Base-by-base conservation (phyloP, 2,888 invertebrate genomes). In the Parochlus steinenii region DNA sequence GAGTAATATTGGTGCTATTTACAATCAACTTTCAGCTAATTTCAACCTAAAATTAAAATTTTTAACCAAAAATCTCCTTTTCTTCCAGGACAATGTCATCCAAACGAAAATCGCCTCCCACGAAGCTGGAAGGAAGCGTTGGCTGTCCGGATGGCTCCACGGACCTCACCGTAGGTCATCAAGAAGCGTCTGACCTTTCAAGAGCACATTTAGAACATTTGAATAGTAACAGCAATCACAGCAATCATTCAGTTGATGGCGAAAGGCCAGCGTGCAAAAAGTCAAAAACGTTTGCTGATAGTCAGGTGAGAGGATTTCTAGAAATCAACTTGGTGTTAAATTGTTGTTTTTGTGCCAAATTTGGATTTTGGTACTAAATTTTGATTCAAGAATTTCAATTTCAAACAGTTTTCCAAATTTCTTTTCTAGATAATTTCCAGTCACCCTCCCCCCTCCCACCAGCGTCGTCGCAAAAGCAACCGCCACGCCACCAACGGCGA, bases 51-150 rank as follows among this genome's bases (percentile, higher is more conserved):
- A 8, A 22, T 22, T 20, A 20, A 17, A 19, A 18, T n/a, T 26
- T 12, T 18, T n/a, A 28, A 22, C 24, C 24, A 18, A 6, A 5
- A 30, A 39, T 42, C 20, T 40, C 39, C 46, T 51, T 59, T 64
- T 66, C 61, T 71, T 69, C 44, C 75, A 80, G 80, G 74, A 86
- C 76, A 68, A 89, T 89, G 89, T 89, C 87, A 74, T 87, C 87
- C 67, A 89, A 89, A 76, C 76, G 89, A 65, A 89, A 89, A 68
- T 89, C 87, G 62, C 86, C 87, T 62, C 89, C 89, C 60, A 85
- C 83, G 52, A 89, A 89, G 71, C 71, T 87, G 63, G 85, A 86
- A 70, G 76, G 79, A 69, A 28, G 18, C 14, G 29, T 28, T 14
- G 34, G 34, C 14, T 15, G 18, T n/a, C n/a, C 30, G 12, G 29